Percentiles rank a stretch among this genome's conserved stretches.
Conservation (phyloP, 2,113 vertebrate species). For the Festucalex cinctus region DNA sequence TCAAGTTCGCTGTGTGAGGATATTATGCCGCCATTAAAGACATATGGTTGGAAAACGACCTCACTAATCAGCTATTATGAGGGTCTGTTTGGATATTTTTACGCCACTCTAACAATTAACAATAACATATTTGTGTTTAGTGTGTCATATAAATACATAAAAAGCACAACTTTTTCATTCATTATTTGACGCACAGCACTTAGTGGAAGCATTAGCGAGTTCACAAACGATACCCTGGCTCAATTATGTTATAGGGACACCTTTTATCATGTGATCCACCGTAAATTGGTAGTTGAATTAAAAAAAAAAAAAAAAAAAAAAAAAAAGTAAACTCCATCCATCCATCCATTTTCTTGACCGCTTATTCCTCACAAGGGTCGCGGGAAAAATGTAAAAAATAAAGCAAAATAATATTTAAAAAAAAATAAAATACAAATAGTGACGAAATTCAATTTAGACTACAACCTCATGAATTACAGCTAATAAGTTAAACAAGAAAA, state of each 20-base stretch:
- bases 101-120: constrained; percentile 3
- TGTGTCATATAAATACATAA: neutral
- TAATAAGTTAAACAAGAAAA: neutral
- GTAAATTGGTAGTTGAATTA: neutral
- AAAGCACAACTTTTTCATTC: neutral
- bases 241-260: neutral
- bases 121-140: neutral
- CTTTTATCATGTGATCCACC: neutral
- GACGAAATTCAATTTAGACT: neutral
- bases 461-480: neutral
- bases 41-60: constrained; percentile 32
- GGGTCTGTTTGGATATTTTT: neutral
- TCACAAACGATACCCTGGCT: no score
- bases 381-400: no score
- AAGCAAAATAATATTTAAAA: neutral
- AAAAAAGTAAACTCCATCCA: no score
- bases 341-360: no score
- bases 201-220: neutral
- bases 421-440: neutral
- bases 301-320: no score
- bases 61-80: constrained; percentile 11
- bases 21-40: constrained; percentile 37
- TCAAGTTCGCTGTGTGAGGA: constrained; percentile 45
- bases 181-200: neutral
- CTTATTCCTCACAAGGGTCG: no score